Percentiles rank a stretch among this genome's conserved stretches.
Conservation (phyloP, 2,888 invertebrate species). For the Volucella inanis region DNA sequence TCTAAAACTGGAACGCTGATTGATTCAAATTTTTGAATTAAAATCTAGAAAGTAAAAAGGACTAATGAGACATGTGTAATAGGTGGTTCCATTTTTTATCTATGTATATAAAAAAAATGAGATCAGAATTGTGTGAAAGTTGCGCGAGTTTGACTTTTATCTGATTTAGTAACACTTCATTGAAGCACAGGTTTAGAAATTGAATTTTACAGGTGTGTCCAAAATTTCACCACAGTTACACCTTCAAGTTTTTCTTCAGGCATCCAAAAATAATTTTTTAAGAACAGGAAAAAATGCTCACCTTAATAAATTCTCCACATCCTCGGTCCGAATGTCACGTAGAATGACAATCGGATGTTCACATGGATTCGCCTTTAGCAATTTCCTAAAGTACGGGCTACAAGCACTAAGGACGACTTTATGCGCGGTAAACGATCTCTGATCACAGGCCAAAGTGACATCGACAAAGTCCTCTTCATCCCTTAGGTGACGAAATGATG, state of each 20-base stretch:
- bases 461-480: constrained; percentile 97
- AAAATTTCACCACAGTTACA: too few relatives aligned
- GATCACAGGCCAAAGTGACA: constrained; percentile 95
- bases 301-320: constrained; percentile 93
- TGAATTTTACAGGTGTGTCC: too few relatives aligned
- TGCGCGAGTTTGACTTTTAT: too few relatives aligned
- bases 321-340: constrained; percentile 92
- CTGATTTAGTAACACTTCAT: too few relatives aligned
- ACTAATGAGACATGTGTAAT: too few relatives aligned
- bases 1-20: too few relatives aligned
- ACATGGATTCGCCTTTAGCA: constrained; percentile 95
- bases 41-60: too few relatives aligned
- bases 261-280: not conserved
- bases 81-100: too few relatives aligned
- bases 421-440: constrained; percentile 94
- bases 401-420: constrained; percentile 96
- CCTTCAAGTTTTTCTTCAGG: not conserved
- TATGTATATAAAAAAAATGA: too few relatives aligned
- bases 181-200: too few relatives aligned
- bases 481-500: constrained; percentile 93
- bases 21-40: too few relatives aligned
- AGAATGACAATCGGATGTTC: constrained; percentile 95
- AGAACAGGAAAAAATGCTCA: constrained; percentile 77
- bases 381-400: constrained; percentile 94
- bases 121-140: too few relatives aligned